Percentiles rank a stretch among this genome's conserved stretches.
Conservation (phyloP, 2,888 invertebrate genomes). For the Philopedon plagiatum region DNA sequence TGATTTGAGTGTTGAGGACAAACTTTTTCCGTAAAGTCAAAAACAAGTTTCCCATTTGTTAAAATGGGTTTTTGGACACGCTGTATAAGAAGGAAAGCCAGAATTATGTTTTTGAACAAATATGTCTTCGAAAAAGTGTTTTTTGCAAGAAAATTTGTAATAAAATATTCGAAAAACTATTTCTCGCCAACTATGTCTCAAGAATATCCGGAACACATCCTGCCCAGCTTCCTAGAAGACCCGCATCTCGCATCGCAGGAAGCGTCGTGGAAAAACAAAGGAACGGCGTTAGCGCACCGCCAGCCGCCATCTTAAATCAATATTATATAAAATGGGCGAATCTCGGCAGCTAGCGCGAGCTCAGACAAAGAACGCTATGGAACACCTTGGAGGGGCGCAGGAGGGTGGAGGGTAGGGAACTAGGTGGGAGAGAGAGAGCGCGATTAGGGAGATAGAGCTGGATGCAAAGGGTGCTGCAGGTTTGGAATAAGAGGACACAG, state of each 20-base stretch:
- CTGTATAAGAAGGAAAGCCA: too few relatives aligned
- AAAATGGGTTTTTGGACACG: too few relatives aligned
- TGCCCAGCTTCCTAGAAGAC: slow-evolving; percentile 38
- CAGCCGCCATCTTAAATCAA: slow-evolving; percentile 68
- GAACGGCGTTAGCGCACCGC: slow-evolving; percentile 56
- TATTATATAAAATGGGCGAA: slow-evolving; percentile 69
- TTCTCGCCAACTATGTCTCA: background rate
- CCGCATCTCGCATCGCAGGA: slow-evolving; percentile 47
- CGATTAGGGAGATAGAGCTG: background rate
- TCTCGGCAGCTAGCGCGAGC: slow-evolving; percentile 27
- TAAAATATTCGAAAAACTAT: background rate
- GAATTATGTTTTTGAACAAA: too few relatives aligned
- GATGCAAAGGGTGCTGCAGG: slow-evolving; percentile 33
- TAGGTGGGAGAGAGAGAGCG: slow-evolving; percentile 17
- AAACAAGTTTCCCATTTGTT: too few relatives aligned
- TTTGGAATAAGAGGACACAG: slow-evolving; percentile 16
- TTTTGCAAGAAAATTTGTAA: too few relatives aligned
- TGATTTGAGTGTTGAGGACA: too few relatives aligned
- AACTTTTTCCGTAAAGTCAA: too few relatives aligned
- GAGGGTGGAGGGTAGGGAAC: slow-evolving; percentile 4
- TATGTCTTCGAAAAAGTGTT: too few relatives aligned
- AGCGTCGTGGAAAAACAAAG: slow-evolving; percentile 55
- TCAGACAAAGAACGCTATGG: slow-evolving; percentile 52
- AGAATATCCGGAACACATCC: slow-evolving; percentile 33
- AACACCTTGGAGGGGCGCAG: slow-evolving; percentile 49